Evolutionary conservation across 2,888 invertebrate genomes (phyloP).

Genomic region (Octodonta nipae): DNA sequence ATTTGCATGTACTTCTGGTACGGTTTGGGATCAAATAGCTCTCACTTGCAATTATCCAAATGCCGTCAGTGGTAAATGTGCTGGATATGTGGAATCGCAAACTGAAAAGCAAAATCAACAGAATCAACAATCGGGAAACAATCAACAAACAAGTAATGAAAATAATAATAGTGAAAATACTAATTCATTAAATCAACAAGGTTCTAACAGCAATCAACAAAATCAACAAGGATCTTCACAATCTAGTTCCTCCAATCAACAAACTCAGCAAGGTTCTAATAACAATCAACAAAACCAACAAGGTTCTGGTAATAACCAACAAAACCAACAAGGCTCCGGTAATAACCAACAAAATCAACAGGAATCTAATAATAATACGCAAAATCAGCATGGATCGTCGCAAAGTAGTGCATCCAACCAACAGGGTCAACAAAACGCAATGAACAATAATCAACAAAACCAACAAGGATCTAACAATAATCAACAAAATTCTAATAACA

Average conservation of each 20-base stretch:
- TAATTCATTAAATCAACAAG: slow-evolving; percentile 8
- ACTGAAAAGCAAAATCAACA: not conserved
- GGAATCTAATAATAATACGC: slow-evolving; percentile 9
- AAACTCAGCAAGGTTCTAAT: not conserved
- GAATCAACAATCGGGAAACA: not conserved
- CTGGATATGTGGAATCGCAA: not conserved
- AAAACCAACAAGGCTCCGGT: slow-evolving; percentile 8
- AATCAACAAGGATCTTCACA: slow-evolving; percentile 10
- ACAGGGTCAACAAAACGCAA: slow-evolving; percentile 14
- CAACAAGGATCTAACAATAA: slow-evolving; percentile 8
- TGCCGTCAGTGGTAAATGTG: slow-evolving; percentile 34
- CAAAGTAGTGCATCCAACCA: slow-evolving; percentile 4
- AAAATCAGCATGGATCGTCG: slow-evolving; percentile 11
- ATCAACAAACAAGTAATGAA: not conserved
- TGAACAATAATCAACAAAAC: slow-evolving; percentile 8
- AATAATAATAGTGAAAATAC: slow-evolving; percentile 3
- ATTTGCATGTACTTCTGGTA: slow-evolving; percentile 60
- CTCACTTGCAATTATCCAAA: slow-evolving; percentile 59
- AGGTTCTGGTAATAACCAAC: slow-evolving; percentile 10
- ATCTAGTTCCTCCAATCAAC: slow-evolving; percentile 4
- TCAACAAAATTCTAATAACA: slow-evolving; percentile 7
- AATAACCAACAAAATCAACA: slow-evolving; percentile 11
- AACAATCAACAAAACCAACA: slow-evolving; percentile 10
- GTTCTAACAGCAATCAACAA: slow-evolving; percentile 4
- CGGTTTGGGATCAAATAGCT: slow-evolving; percentile 58